Evolutionary conservation across 37 sponge, comb jelly and placozoan species (phyloP).

Genomic region (Halisarca cf. caerulea): DNA sequence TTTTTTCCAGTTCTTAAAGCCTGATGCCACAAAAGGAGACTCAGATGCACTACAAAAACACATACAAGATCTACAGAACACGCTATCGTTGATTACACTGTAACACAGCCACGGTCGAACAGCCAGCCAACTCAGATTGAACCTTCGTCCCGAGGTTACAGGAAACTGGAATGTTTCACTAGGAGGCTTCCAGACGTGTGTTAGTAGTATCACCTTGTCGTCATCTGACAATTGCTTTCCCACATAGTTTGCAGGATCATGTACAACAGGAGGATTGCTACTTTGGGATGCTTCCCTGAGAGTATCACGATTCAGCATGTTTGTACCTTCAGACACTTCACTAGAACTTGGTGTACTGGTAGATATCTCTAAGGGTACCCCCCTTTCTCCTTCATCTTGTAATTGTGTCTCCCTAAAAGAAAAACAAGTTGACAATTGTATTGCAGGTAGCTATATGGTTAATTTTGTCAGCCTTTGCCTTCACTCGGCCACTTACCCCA

Average conservation of each 20-base stretch:
- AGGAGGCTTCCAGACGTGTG: not conserved
- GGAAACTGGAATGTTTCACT: not conserved
- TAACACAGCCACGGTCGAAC: not conserved
- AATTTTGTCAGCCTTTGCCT: not conserved
- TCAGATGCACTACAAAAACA: not conserved
- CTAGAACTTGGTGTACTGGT: not conserved
- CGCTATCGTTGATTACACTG: not conserved
- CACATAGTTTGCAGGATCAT: constrained; percentile 3
- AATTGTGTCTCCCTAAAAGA: not conserved
- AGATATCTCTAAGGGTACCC: not conserved
- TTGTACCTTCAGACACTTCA: not conserved
- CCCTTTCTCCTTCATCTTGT: not conserved
- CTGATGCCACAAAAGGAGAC: not conserved
- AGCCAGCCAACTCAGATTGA: not conserved
- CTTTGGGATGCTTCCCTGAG: not conserved
- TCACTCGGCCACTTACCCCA: not conserved
- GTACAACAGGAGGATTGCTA: not conserved
- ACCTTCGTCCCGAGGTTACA: not conserved
- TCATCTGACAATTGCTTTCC: not conserved
- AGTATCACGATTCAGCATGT: not conserved
- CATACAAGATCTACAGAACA: not conserved
- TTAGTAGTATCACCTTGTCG: not conserved
- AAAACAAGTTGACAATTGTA: not conserved
- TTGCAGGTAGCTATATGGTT: not conserved
- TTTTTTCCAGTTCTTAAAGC: not conserved